Evolutionary conservation across 2,888 invertebrate genomes (phyloP), one percentile per base, ranked within the genome.

Genomic region (Spilarctia lutea): DNA sequence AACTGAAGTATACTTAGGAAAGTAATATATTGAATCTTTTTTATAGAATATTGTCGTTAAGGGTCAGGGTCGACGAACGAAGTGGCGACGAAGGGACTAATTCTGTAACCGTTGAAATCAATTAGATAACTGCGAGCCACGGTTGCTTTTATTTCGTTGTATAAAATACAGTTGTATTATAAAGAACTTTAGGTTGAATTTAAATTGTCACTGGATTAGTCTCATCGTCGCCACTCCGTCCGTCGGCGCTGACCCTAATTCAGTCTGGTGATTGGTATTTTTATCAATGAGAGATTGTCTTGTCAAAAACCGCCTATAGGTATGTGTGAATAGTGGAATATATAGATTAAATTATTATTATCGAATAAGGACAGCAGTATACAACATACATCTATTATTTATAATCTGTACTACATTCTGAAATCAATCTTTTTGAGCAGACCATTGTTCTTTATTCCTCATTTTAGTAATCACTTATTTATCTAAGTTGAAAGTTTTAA

Each of bases 231-330:
- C 11, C 10, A 39, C 11, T 39, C 1, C 11, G 39, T 39, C 39
- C 11, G 39, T 39, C 39, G 39, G 11, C 1, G 39, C 39, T 39
- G 11, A 39, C 39, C 39, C 42, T 68, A 68, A 30, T 71, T 48
- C 56, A 69, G 69, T 71, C 39, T 2, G 33, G 71, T 76, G 79
- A 77, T 72, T 65, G 67, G 76, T 73, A 74, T 74, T 80, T 76
- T 75, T 72, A 48, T 79, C 74, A 78, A 71, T 68, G 77, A 48
- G 76, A 70, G 27, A 68, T 75, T 77, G 77, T 76, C 18, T 75
- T 75, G 30, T 77, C 75, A 76, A 52, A 69, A 79, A 80, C 84
- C 82, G 81, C 85, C 86, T 86, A 71, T 81, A n/a, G n/a, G 75
- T 30, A 71, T 75, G 69, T 75, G 65, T 71, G 52, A 45, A 71